These are phyloP conservation scores for Centruroides sculpturatus DNA, from an alignment of 1,140 invertebrate genomes.

Conservation along the genomic window DNA sequence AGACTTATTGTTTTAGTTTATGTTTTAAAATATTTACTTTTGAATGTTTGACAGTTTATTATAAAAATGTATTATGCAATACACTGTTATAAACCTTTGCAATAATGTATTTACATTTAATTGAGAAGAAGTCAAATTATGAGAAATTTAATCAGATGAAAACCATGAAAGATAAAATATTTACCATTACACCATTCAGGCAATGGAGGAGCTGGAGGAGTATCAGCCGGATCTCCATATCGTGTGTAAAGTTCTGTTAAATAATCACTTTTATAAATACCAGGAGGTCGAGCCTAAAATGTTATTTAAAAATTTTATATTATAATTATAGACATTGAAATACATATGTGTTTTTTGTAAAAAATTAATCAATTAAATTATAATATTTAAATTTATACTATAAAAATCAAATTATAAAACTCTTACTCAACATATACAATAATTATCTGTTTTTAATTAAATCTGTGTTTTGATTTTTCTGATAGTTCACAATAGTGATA, in stretches of 20 bases:
- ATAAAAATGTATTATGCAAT: no score
- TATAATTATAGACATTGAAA: neutral
- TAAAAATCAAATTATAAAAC: neutral
- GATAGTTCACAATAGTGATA: no score
- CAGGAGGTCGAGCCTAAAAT: constrained; percentile 36
- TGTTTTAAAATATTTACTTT: no score
- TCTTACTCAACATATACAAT: no score
- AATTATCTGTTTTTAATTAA: no score
- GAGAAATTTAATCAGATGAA: no score
- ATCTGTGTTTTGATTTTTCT: no score
- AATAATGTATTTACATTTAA: no score
- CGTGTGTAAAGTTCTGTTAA: constrained; percentile 40
- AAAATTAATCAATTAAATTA: neutral
- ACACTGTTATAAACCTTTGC: no score
- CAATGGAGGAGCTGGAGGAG: constrained; percentile 50
- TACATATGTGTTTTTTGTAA: neutral
- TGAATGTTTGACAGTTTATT: no score
- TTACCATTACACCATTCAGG: constrained; percentile 62
- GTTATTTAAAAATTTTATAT: constrained; percentile 33
- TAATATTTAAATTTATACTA: neutral
- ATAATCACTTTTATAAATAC: constrained; percentile 56
- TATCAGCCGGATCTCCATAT: constrained; percentile 60
- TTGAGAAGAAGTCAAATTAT: no score
- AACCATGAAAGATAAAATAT: neutral
- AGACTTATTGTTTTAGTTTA: no score